Evolutionary conservation across 2,888 invertebrate genomes (phyloP).

Genomic region (Macrophya alboannulata): DNA sequence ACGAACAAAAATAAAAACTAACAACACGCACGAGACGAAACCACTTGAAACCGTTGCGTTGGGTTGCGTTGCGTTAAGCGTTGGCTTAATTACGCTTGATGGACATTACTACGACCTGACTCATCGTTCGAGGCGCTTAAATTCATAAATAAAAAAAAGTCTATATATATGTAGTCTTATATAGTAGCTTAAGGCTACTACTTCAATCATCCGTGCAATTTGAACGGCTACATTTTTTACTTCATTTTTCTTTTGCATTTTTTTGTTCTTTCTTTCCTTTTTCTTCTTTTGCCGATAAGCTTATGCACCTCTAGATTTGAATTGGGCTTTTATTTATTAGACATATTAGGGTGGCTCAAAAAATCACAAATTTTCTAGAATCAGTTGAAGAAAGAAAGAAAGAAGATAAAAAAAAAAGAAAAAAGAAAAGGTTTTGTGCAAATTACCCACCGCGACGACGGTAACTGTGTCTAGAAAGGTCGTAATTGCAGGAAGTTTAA

Average conservation of each 20-base stretch:
- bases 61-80: neutral
- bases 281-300: neutral
- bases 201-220: constrained; percentile 29
- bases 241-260: too few relatives aligned
- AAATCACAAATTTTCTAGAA: too few relatives aligned
- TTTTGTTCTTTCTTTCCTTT: neutral
- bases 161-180: constrained; percentile 18
- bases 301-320: too few relatives aligned
- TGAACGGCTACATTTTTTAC: neutral
- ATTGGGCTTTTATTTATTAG: too few relatives aligned
- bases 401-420: neutral
- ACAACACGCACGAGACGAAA: constrained; percentile 16
- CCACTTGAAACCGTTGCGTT: constrained; percentile 29
- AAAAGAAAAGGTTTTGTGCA: constrained; percentile 15
- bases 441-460: neutral
- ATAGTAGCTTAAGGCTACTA: neutral
- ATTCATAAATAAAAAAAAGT: constrained; percentile 32
- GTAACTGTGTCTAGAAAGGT: constrained; percentile 34
- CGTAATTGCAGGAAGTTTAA: constrained; percentile 66
- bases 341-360: too few relatives aligned
- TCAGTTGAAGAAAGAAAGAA: too few relatives aligned
- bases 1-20: neutral
- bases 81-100: constrained; percentile 47
- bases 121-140: constrained; percentile 50
- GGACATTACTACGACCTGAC: constrained; percentile 41